Percentiles rank a stretch among this genome's conserved stretches.
Conservation (phyloP, 92 coral and sea anemone species). For the Siderastrea radians region DNA sequence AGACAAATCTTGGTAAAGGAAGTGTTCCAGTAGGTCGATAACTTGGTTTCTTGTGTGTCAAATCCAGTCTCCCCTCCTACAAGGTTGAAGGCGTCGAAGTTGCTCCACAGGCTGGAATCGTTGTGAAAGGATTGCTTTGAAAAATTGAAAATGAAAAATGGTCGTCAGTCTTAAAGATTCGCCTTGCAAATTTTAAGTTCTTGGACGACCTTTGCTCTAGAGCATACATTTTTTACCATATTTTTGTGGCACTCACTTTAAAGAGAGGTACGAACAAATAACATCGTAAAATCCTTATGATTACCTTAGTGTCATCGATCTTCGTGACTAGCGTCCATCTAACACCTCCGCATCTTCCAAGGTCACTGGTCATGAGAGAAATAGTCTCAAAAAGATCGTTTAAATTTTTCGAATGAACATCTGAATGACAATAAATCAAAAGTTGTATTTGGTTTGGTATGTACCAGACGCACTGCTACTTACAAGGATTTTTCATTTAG, state of each 20-base stretch:
- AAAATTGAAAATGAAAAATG: neutral
- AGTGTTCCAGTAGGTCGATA: neutral
- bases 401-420: too few relatives aligned
- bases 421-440: too few relatives aligned
- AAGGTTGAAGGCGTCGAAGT: neutral
- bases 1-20: neutral
- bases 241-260: too few relatives aligned
- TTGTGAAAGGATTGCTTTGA: neutral
- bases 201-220: too few relatives aligned
- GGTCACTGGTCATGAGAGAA: neutral
- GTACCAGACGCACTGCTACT: too few relatives aligned
- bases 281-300: neutral
- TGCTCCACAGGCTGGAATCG: neutral
- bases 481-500: too few relatives aligned
- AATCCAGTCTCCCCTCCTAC: slow-evolving; percentile 2
- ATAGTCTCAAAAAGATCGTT: too few relatives aligned
- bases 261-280: neutral
- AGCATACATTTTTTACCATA: too few relatives aligned
- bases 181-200: too few relatives aligned
- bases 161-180: too few relatives aligned
- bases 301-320: neutral
- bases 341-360: neutral
- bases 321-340: neutral
- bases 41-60: too few relatives aligned
- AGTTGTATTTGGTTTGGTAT: neutral